These are phyloP conservation scores for Octopus bimaculoides DNA, from an alignment of 1,140 invertebrate species.

Conservation along the genomic window DNA sequence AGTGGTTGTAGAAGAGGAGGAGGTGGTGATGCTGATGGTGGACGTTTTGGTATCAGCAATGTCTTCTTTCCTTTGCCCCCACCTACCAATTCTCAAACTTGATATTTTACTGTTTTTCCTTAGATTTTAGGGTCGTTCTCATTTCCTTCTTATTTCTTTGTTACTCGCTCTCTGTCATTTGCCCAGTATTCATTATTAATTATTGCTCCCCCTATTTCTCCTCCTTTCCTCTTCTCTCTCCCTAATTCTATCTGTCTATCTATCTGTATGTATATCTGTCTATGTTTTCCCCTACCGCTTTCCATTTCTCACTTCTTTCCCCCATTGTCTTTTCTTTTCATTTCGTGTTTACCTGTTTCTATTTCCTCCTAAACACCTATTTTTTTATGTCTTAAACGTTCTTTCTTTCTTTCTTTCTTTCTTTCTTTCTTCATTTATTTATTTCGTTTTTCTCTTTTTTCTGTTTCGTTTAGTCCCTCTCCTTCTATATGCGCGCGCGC, in stretches of 20 bases:
- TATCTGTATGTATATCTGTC: not conserved
- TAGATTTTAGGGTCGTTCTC: too few species aligned
- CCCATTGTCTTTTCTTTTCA: not conserved
- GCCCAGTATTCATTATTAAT: not conserved
- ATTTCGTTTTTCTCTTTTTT: not conserved
- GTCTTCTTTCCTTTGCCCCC: not conserved
- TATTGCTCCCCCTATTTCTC: not conserved
- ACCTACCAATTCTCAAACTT: too few species aligned
- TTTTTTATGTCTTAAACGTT: not conserved
- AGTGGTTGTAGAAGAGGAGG: too few species aligned
- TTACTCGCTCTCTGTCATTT: not conserved
- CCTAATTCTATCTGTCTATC: not conserved
- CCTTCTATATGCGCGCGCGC: too few species aligned
- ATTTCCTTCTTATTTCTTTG: not conserved
- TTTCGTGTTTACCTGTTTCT: not conserved
- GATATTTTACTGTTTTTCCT: too few species aligned
- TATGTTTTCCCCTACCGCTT: not conserved
- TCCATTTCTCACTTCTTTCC: not conserved
- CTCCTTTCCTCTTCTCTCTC: not conserved
- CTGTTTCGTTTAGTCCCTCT: too few species aligned
- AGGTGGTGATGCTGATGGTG: too few species aligned
- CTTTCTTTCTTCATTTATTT: not conserved
- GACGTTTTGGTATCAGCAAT: not conserved
- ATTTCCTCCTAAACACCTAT: not conserved
- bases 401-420: not conserved